Conservation (phyloP, 2,797 vertebrate species). For the Pteronotus mesoamericanus region DNA sequence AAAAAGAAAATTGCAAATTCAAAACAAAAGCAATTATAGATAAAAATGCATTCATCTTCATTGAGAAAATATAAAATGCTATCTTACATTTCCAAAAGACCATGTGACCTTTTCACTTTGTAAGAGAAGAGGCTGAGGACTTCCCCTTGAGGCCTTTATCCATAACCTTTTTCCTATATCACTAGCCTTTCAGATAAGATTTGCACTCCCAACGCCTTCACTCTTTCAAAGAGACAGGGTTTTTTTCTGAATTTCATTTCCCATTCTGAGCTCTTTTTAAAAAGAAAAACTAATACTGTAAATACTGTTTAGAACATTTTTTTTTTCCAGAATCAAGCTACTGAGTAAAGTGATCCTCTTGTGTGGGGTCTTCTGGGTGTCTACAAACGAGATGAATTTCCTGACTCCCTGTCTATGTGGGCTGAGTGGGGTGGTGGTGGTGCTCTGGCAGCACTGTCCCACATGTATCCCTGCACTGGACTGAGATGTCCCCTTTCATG, state of each 20-base stretch:
- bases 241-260: constrained; percentile 25
- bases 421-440: background rate
- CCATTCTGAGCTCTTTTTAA: background rate
- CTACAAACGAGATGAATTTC: background rate
- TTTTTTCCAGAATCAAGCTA: background rate
- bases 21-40: background rate
- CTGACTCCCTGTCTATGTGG: background rate
- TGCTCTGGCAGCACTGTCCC: accelerated
- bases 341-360: background rate
- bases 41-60: background rate
- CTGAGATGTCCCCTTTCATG: background rate
- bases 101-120: background rate
- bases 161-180: accelerated
- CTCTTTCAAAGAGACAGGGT: background rate
- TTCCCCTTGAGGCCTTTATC: background rate
- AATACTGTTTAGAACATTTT: background rate
- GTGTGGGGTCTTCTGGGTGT: accelerated
- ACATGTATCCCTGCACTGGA: background rate
- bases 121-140: background rate
- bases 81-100: background rate
- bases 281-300: background rate
- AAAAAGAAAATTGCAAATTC: background rate
- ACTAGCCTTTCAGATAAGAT: background rate
- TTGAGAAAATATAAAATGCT: background rate
- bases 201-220: background rate